These are phyloP conservation scores for Silurus glanis DNA, from an alignment of 2,113 vertebrate genomes.

Conservation along the genomic window DNA sequence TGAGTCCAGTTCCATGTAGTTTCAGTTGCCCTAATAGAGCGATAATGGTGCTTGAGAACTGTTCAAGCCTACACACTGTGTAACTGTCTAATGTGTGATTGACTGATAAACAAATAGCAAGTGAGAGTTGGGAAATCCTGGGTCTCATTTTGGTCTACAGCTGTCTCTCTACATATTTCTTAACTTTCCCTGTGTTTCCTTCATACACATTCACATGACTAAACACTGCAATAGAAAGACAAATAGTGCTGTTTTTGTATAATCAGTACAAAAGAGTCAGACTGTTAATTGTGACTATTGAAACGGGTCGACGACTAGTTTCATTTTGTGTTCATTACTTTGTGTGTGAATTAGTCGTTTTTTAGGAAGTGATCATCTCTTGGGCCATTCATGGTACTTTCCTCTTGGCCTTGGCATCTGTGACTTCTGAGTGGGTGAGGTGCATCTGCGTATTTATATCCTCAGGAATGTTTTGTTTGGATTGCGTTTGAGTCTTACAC, in stretches of 20 bases:
- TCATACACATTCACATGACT: constrained; percentile 7
- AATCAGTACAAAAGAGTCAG: constrained; percentile 11
- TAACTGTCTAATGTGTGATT: constrained; percentile 27
- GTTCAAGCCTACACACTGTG: background rate
- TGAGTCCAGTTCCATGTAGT: constrained; percentile 19
- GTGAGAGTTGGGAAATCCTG: constrained; percentile 30
- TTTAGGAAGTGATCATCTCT: background rate
- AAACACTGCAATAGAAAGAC: background rate
- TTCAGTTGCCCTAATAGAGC: background rate
- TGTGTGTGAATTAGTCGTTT: background rate
- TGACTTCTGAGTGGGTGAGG: background rate
- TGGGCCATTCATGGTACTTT: background rate
- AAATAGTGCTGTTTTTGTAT: constrained; percentile 14
- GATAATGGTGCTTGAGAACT: background rate
- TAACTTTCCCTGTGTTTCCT: background rate
- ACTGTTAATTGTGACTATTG: constrained; percentile 6
- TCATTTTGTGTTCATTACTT: background rate
- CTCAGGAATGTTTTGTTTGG: constrained; percentile 28
- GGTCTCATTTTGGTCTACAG: constrained; percentile 9
- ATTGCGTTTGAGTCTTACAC: constrained; percentile 19
- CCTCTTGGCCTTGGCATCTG: background rate
- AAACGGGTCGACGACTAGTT: background rate
- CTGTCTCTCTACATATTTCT: constrained; percentile 17
- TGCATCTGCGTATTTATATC: constrained; percentile 27
- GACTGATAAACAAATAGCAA: constrained; percentile 25